phyloP scores from a whole-genome alignment of 1,140 invertebrate genomes.

The Dendrolimus kikuchii region DNA sequence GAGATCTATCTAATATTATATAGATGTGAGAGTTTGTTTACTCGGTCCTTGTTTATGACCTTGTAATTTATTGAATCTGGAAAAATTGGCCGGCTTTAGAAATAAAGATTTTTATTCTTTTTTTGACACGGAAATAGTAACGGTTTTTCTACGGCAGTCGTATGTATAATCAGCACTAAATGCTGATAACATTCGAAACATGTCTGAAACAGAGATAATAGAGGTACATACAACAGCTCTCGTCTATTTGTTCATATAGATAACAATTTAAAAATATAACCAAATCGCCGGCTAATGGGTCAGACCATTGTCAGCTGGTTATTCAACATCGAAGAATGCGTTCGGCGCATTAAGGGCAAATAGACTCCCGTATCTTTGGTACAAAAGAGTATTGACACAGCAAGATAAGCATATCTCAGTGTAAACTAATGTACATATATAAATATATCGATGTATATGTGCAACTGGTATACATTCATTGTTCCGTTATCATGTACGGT shows the following conservation, averaged over 20 bases:
- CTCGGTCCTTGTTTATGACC: no score
- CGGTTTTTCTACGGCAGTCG: no score
- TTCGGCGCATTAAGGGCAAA: conserved; percentile 59
- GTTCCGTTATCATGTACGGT: conserved; percentile 61
- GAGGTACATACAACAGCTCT: conserved; percentile 12
- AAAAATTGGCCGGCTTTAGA: no score
- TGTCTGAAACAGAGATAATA: conserved; percentile 13
- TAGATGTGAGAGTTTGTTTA: no score
- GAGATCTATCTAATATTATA: no score
- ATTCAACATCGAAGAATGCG: conserved; percentile 56
- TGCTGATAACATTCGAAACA: conserved; percentile 20
- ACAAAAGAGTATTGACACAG: conserved; percentile 69
- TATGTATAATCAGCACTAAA: conserved; percentile 11
- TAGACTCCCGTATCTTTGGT: conserved; percentile 58
- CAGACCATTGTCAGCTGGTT: conserved; percentile 43
- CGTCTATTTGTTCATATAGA: conserved; percentile 19
- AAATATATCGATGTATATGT: conserved; percentile 42
- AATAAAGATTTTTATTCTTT: no score
- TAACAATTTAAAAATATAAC: conserved; percentile 28
- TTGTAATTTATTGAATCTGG: no score
- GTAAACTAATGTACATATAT: conserved; percentile 28
- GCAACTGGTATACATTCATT: conserved; percentile 55
- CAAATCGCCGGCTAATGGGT: conserved; percentile 47
- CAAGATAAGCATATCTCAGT: conserved; percentile 59
- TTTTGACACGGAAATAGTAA: no score